Percentiles rank a stretch among this genome's conserved stretches.
These are phyloP conservation scores for Hybognathus amarus DNA, from an alignment of 2,797 vertebrate species.

Conservation along the genomic window DNA sequence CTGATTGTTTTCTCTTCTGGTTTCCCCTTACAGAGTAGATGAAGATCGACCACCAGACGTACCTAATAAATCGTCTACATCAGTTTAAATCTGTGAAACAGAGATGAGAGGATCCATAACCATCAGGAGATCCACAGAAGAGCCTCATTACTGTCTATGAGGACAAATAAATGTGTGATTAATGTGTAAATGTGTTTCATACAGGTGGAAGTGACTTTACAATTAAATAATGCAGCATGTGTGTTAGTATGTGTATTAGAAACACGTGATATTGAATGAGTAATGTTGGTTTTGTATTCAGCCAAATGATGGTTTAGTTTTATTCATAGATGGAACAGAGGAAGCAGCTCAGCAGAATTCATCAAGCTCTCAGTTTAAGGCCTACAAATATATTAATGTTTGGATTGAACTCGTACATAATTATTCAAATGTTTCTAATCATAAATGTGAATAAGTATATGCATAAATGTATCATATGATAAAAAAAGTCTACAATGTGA, in stretches of 20 bases:
- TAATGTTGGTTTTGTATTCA: not conserved
- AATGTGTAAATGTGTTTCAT: not conserved
- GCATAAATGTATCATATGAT: not conserved
- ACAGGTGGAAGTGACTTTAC: too few species aligned
- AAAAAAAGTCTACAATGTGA: too few species aligned
- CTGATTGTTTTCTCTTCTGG: too few species aligned
- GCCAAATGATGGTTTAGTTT: too few species aligned
- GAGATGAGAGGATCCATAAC: not conserved
- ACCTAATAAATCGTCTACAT: too few species aligned
- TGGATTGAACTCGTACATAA: not conserved
- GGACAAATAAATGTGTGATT: not conserved
- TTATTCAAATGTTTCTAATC: not conserved
- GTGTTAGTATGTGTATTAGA: not conserved
- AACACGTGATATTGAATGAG: not conserved
- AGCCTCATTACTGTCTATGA: not conserved
- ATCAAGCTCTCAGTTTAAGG: not conserved
- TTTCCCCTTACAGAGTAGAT: too few species aligned
- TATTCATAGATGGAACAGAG: not conserved
- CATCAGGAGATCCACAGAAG: not conserved
- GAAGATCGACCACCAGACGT: too few species aligned
- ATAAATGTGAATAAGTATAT: not conserved
- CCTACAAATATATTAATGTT: not conserved
- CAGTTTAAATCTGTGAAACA: not conserved
- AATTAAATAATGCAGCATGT: not conserved
- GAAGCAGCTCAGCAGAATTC: too few species aligned